Conservation (phyloP, 2,113 vertebrate genomes). For the Copsychus sechellarum region DNA sequence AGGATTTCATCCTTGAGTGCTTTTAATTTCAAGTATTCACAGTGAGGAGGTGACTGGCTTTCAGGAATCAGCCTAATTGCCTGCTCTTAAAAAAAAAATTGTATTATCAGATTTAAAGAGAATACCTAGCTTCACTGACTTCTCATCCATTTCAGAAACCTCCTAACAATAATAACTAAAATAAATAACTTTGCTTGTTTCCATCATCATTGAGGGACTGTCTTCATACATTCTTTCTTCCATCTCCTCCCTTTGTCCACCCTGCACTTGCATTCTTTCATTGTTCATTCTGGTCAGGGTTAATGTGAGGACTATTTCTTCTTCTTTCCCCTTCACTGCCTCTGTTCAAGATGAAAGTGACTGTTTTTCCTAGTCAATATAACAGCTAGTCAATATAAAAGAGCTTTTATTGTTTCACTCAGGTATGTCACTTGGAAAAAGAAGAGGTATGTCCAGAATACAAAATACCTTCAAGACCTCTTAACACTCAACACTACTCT, state of each 20-base stretch:
- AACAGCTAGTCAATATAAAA: not conserved
- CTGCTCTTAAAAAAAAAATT: not conserved
- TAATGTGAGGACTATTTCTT: not conserved
- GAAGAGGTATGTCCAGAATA: not conserved
- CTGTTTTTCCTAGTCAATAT: not conserved
- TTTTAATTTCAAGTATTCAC: not conserved
- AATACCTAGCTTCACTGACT: not conserved
- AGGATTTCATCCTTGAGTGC: not conserved
- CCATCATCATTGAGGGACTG: not conserved
- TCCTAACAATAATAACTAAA: not conserved
- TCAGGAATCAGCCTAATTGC: not conserved
- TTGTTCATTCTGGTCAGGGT: not conserved
- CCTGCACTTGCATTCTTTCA: not conserved
- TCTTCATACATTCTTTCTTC: not conserved
- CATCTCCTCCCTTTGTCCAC: not conserved
- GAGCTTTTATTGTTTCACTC: not conserved
- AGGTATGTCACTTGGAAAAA: not conserved
- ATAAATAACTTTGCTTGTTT: not conserved
- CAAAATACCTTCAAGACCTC: not conserved
- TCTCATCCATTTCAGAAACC: not conserved
- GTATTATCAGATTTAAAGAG: not conserved
- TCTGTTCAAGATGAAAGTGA: not conserved
- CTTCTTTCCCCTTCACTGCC: not conserved
- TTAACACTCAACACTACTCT: not conserved
- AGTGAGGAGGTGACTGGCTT: not conserved